These are phyloP conservation scores for Lichenostomus cassidix DNA, from an alignment of 2,113 vertebrate genomes.

Conservation along the genomic window DNA sequence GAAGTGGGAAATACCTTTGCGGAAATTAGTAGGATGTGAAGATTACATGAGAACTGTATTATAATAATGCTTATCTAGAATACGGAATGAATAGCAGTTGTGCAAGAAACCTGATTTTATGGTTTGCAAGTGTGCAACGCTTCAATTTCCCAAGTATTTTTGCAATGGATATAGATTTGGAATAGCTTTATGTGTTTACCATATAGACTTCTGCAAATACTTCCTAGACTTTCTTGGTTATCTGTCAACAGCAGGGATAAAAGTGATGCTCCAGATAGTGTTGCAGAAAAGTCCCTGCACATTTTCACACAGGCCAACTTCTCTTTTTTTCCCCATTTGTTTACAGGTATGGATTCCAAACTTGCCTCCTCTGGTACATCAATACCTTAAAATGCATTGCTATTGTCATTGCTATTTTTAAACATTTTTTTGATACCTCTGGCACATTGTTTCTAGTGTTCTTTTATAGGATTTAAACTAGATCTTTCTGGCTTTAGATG, in stretches of 20 bases:
- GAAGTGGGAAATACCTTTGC: neutral
- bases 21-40: neutral
- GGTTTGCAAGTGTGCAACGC: neutral
- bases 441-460: slow-evolving; percentile 33
- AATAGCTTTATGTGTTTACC: neutral
- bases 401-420: slow-evolving; percentile 29
- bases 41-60: neutral
- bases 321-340: neutral
- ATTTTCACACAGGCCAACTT: neutral
- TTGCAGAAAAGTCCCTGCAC: neutral
- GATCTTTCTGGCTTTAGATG: slow-evolving; percentile 42
- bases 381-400: slow-evolving; percentile 32
- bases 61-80: neutral
- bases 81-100: neutral
- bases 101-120: neutral
- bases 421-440: slow-evolving; percentile 51
- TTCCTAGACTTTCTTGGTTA: neutral
- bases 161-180: neutral
- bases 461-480: slow-evolving; percentile 57
- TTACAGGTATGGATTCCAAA: neutral
- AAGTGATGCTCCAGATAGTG: neutral
- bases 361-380: neutral
- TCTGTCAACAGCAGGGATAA: neutral
- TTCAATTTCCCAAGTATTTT: neutral
- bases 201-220: neutral